Conservation (phyloP, 2,888 invertebrate species). For the Clostera curtula region DNA sequence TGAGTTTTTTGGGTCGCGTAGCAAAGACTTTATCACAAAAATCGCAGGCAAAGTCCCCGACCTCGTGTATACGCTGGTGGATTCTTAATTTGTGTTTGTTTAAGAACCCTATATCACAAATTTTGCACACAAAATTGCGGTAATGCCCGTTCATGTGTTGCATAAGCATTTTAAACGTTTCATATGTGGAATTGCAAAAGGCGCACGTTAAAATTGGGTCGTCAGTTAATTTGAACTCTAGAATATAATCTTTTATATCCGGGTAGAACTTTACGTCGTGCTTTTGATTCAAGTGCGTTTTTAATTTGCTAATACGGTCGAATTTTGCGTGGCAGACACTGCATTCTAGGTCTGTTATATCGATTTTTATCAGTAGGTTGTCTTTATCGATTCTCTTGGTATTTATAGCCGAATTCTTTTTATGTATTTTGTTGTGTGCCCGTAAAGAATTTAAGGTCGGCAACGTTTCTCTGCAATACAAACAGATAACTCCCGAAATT, state of each 20-base stretch:
- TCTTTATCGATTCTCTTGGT: slow-evolving; percentile 43
- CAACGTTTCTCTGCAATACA: slow-evolving; percentile 46
- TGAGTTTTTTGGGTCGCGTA: slow-evolving; percentile 9
- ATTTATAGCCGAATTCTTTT: slow-evolving; percentile 30
- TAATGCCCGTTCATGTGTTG: slow-evolving; percentile 58
- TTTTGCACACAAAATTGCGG: slow-evolving; percentile 12
- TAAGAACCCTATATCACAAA: slow-evolving; percentile 45
- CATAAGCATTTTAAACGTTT: slow-evolving; percentile 57
- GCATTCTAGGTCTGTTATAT: slow-evolving; percentile 52
- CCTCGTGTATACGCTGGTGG: slow-evolving; percentile 12
- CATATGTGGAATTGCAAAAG: slow-evolving; percentile 47
- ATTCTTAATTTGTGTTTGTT: slow-evolving; percentile 22
- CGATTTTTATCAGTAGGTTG: slow-evolving; percentile 55
- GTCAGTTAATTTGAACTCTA: slow-evolving; percentile 51
- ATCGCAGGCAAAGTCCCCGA: slow-evolving; percentile 15
- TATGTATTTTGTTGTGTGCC: slow-evolving; percentile 36
- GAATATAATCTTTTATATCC: slow-evolving; percentile 46
- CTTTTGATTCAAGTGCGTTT: slow-evolving; percentile 39
- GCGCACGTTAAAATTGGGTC: slow-evolving; percentile 47
- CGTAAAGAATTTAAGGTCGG: slow-evolving; percentile 31
- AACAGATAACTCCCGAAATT: slow-evolving; percentile 46
- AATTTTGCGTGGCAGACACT: slow-evolving; percentile 33
- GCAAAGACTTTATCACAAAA: slow-evolving; percentile 16
- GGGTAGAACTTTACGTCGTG: slow-evolving; percentile 51
- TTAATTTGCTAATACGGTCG: slow-evolving; percentile 35